Percentiles rank a stretch among this genome's conserved stretches.
phyloP scores from a whole-genome alignment of 2,888 invertebrate species.

The Incurvaria masculella region DNA sequence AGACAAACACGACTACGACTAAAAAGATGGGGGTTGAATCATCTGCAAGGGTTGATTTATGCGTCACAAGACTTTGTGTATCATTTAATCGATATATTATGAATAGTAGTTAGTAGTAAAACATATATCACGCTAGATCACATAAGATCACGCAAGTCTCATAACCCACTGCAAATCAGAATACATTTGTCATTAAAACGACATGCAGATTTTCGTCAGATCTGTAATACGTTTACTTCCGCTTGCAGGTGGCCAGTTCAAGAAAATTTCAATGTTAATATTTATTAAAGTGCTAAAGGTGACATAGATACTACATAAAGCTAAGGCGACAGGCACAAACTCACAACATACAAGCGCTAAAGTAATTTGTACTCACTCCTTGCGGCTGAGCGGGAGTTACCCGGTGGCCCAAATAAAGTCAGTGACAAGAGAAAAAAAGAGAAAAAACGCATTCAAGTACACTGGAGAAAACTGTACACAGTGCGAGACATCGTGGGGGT shows the following conservation, averaged over 20 bases:
- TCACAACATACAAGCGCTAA: conserved; percentile 56
- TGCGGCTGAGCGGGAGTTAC: conserved; percentile 62
- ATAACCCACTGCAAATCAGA: conserved; percentile 19
- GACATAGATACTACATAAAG: conserved; percentile 38
- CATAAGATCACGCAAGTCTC: conserved; percentile 44
- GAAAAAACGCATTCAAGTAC: conserved; percentile 60
- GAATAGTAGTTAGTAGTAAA: conserved; percentile 15
- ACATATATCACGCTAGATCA: conserved; percentile 20
- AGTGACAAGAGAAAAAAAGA: conserved; percentile 59
- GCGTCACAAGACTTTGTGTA: background rate
- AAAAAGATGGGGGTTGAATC: conserved; percentile 13
- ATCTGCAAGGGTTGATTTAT: background rate
- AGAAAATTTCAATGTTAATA: conserved; percentile 8
- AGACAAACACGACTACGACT: conserved; percentile 27
- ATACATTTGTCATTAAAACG: conserved; percentile 16
- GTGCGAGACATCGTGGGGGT: background rate
- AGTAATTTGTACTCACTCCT: conserved; percentile 68
- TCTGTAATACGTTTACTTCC: conserved; percentile 21
- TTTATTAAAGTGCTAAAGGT: conserved; percentile 34
- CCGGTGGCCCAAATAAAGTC: conserved; percentile 68
- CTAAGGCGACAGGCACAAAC: conserved; percentile 53
- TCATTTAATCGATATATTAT: background rate
- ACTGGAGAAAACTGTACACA: conserved; percentile 41
- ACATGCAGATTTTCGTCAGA: conserved; percentile 30
- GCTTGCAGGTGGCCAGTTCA: conserved; percentile 46